phyloP scores from a whole-genome alignment of 2,888 invertebrate species.

The Aleiodes alternator region DNA sequence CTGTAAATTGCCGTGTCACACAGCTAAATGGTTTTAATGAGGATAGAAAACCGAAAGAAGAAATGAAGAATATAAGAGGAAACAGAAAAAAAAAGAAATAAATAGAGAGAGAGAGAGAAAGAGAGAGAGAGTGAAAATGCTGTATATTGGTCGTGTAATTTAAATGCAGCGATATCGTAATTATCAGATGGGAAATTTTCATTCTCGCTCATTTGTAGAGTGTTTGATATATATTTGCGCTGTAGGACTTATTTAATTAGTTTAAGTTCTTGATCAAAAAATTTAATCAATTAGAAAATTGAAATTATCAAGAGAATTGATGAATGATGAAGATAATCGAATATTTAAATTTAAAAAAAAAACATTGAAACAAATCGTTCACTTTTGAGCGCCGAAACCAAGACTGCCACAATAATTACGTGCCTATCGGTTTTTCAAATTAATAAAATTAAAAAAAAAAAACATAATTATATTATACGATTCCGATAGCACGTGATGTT shows the following conservation, averaged over 20 bases:
- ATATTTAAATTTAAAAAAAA: constrained; percentile 37
- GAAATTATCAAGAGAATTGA: constrained; percentile 26
- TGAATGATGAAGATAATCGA: constrained; percentile 19
- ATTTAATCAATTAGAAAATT: constrained; percentile 1
- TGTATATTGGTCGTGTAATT: constrained; percentile 43
- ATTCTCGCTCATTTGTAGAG: constrained; percentile 47
- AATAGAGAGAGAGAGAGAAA: background rate
- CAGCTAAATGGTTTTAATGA: constrained; percentile 32
- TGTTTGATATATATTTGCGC: constrained; percentile 38
- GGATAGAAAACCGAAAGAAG: constrained; percentile 5
- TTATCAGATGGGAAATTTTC: constrained; percentile 53
- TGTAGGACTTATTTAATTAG: constrained; percentile 10
- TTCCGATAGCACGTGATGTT: constrained; percentile 49
- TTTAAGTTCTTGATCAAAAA: constrained; percentile 25
- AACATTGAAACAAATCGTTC: constrained; percentile 42
- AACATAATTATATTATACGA: too few relatives aligned
- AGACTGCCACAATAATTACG: constrained; percentile 53
- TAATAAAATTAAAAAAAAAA: background rate
- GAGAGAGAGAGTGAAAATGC: background rate
- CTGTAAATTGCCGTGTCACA: constrained; percentile 26
- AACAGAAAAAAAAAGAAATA: constrained; percentile 13
- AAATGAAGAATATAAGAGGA: constrained; percentile 10
- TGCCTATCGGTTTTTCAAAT: constrained; percentile 14
- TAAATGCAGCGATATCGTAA: constrained; percentile 40
- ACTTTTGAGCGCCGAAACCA: constrained; percentile 47